Conservation (phyloP, 2,113 vertebrate species). For the Clinocottus analis region DNA sequence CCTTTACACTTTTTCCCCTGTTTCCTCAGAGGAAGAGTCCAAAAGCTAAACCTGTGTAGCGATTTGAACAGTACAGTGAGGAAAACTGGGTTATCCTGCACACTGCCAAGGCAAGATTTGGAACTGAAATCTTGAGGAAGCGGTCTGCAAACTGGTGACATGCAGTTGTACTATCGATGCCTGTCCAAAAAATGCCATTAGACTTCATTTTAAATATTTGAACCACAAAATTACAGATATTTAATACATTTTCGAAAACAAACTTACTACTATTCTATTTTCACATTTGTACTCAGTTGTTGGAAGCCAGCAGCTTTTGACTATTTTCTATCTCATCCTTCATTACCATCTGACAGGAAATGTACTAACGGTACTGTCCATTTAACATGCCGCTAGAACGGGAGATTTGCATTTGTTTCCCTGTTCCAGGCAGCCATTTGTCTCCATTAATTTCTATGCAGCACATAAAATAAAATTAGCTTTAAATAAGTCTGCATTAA, state of each 20-base stretch:
- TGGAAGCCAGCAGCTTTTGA: background rate
- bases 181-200: background rate
- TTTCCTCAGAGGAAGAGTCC: constrained; percentile 52
- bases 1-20: constrained; percentile 59
- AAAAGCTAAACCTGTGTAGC: constrained; percentile 41
- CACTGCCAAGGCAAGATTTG: constrained; percentile 15
- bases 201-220: background rate
- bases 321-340: background rate
- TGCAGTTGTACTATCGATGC: background rate
- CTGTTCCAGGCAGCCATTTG: background rate
- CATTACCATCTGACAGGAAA: background rate
- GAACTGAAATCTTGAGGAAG: constrained; percentile 19
- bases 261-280: background rate
- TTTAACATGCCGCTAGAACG: background rate
- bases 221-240: background rate
- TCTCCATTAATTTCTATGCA: background rate
- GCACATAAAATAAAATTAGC: background rate
- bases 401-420: background rate
- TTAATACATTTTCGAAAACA: background rate
- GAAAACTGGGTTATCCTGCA: constrained; percentile 57
- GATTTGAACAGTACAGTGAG: constrained; percentile 23
- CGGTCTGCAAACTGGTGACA: constrained; percentile 10
- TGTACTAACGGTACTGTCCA: background rate
- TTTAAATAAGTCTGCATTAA: background rate
- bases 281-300: background rate